Percentiles rank a stretch among this genome's conserved stretches.
phyloP scores from a whole-genome alignment of 2,888 invertebrate genomes.

The Opisthograptis luteolata region DNA sequence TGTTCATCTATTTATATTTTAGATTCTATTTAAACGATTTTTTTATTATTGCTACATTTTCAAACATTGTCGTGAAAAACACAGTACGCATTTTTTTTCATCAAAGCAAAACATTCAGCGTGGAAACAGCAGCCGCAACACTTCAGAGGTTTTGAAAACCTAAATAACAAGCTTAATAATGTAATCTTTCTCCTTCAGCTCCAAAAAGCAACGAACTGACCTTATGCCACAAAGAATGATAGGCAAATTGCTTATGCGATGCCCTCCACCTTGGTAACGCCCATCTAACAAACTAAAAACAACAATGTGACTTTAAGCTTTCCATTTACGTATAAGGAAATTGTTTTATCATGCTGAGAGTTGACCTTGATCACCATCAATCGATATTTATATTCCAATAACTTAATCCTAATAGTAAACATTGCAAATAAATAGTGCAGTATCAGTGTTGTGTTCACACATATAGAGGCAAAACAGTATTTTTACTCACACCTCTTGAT shows the following conservation, averaged over 20 bases:
- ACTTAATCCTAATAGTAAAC: conserved; percentile 37
- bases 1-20: conserved; percentile 7
- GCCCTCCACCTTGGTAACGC: conserved; percentile 81
- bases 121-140: conserved; percentile 57
- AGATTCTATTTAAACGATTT: conserved; percentile 2
- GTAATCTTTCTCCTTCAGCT: conserved; percentile 40
- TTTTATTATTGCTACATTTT: conserved; percentile 13
- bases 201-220: conserved; percentile 60
- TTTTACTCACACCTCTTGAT: conserved; percentile 77
- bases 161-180: conserved; percentile 21
- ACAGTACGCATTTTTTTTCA: conserved; percentile 28
- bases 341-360: conserved; percentile 22
- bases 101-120: conserved; percentile 54
- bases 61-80: conserved; percentile 7
- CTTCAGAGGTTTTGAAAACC: conserved; percentile 36
- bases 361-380: conserved; percentile 33
- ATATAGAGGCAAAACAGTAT: conserved; percentile 40
- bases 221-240: conserved; percentile 73
- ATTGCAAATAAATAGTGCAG: conserved; percentile 43
- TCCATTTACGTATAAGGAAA: conserved; percentile 31
- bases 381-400: conserved; percentile 17
- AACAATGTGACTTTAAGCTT: conserved; percentile 52
- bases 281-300: conserved; percentile 82
- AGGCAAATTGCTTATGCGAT: conserved; percentile 77
- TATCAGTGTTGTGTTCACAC: conserved; percentile 41